A percentile compares a stretch with the other conserved stretches of the same genome.
phyloP scores from a whole-genome alignment of 2,113 vertebrate genomes.

The Abramis brama region DNA sequence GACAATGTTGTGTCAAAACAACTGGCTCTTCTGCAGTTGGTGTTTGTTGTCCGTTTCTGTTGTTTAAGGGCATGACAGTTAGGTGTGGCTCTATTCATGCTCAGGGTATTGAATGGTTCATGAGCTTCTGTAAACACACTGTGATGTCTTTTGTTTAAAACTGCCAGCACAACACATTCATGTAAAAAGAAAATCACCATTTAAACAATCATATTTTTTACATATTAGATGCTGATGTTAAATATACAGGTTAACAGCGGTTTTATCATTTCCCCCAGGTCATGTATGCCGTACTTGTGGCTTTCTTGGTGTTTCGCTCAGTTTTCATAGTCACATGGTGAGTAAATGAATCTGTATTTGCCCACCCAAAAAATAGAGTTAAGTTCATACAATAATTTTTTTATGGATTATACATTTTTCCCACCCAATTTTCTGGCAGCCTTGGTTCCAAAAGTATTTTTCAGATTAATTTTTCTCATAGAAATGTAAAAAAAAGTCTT shows the following conservation, averaged over 20 bases:
- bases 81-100: background rate
- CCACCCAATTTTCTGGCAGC: background rate
- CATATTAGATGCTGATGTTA: background rate
- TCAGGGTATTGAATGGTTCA: background rate
- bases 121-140: background rate
- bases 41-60: background rate
- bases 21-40: background rate
- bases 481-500: background rate
- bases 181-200: background rate
- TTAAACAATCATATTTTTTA: background rate
- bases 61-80: background rate
- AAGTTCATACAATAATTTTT: too few species aligned
- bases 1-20: background rate
- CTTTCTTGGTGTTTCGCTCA: conserved; percentile 88
- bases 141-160: conserved; percentile 36
- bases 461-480: background rate
- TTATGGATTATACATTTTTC: too few species aligned
- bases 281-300: conserved; percentile 93
- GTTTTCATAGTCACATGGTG: conserved; percentile 97
- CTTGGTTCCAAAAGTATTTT: background rate
- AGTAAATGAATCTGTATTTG: conserved; percentile 61
- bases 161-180: background rate
- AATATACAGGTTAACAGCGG: background rate
- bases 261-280: conserved; percentile 76
- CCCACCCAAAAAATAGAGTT: too few species aligned